Evolutionary conservation across 2,797 vertebrate species (phyloP).

Genomic region (Halcyon chelicuti): DNA sequence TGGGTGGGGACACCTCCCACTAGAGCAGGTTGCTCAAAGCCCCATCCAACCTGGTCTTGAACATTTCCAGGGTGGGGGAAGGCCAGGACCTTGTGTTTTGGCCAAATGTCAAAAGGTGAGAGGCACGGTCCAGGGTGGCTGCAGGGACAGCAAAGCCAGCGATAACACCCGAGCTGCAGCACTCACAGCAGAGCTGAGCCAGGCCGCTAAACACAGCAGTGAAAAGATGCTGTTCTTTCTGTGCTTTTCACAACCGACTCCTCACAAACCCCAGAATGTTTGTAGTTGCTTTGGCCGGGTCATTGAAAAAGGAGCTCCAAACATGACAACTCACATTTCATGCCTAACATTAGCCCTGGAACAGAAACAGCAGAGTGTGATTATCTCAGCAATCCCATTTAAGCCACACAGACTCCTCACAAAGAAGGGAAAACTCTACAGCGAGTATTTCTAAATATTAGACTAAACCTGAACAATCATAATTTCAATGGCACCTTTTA

Average conservation of each 20-base stretch:
- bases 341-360: not conserved
- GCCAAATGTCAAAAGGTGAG: fast-evolving
- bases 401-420: constrained; percentile 2
- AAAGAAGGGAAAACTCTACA: constrained; percentile 63
- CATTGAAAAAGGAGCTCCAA: not conserved
- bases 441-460: constrained; percentile 59
- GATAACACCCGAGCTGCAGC: fast-evolving
- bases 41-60: too few species aligned
- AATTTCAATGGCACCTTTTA: constrained; percentile 48
- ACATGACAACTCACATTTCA: constrained; percentile 38
- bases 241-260: not conserved
- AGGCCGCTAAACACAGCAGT: not conserved
- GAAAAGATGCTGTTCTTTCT: not conserved
- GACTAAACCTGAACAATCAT: constrained; percentile 48
- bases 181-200: not conserved
- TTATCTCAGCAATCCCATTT: constrained; percentile 60
- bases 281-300: not conserved
- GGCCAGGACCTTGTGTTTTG: not conserved
- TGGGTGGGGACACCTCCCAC: not conserved
- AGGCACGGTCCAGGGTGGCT: not conserved
- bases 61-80: not conserved
- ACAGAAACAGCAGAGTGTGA: constrained; percentile 33
- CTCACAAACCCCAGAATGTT: not conserved
- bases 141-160: not conserved
- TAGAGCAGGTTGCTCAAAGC: not conserved